These are phyloP conservation scores for Limanda limanda DNA, from an alignment of 2,113 vertebrate species.

Conservation along the genomic window DNA sequence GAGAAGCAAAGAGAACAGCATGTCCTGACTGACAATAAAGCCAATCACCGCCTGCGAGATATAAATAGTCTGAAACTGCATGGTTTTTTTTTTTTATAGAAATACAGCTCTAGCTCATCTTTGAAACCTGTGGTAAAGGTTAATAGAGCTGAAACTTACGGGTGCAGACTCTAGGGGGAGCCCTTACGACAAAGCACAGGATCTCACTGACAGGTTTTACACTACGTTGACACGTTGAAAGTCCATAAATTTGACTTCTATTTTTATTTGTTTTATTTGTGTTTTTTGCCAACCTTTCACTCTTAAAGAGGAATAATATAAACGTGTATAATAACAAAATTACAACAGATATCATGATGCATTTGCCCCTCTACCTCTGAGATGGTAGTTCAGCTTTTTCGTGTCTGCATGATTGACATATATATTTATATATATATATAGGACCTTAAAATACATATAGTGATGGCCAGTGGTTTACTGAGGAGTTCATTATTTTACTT, in stretches of 20 bases:
- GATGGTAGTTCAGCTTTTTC: background rate
- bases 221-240: background rate
- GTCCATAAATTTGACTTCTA: background rate
- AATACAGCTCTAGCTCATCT: background rate
- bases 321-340: background rate
- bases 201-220: background rate
- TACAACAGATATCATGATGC: too few relatives aligned
- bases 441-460: too few relatives aligned
- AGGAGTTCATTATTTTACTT: too few relatives aligned
- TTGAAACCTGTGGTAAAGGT: background rate
- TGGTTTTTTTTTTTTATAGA: too few relatives aligned
- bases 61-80: too few relatives aligned
- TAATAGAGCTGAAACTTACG: background rate
- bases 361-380: background rate
- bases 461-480: too few relatives aligned
- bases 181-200: constrained; percentile 28
- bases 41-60: too few relatives aligned
- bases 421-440: too few relatives aligned
- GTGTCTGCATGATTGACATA: too few relatives aligned
- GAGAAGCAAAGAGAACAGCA: too few relatives aligned
- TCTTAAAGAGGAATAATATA: background rate
- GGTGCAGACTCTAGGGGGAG: constrained; percentile 37
- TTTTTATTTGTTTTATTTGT: background rate
- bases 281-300: background rate
- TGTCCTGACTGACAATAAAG: too few relatives aligned